phyloP scores from a whole-genome alignment of 2,113 vertebrate species.

The Piliocolobus tephrosceles region DNA sequence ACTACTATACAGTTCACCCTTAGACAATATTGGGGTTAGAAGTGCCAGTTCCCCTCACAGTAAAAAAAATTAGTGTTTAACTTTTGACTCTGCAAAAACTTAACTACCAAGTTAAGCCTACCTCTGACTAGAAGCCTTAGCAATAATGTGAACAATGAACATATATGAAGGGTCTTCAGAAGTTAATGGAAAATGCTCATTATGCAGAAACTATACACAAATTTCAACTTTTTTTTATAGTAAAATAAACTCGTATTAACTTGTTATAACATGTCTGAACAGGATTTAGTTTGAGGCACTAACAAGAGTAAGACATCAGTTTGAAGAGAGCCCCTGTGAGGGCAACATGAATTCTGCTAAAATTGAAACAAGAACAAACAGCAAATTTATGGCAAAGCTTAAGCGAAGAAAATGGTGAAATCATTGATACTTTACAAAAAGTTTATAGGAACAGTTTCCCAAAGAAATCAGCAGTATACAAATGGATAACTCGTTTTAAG shows the following conservation, averaged over 20 bases:
- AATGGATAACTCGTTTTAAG: neutral
- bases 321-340: neutral
- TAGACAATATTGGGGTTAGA: neutral
- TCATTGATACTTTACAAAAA: neutral
- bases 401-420: neutral
- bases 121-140: neutral
- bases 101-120: neutral
- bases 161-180: neutral
- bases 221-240: neutral
- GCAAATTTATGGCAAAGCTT: neutral
- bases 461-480: neutral
- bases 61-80: neutral
- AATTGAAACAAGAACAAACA: neutral
- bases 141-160: neutral
- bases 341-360: neutral
- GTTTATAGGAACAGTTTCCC: neutral
- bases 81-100: neutral
- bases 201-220: neutral
- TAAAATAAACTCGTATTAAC: neutral
- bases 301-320: neutral
- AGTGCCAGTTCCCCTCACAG: neutral
- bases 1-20: neutral
- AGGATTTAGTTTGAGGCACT: neutral
- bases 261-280: neutral
- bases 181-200: neutral